A percentile compares a stretch with the other conserved stretches of the same genome.
Conservation (phyloP, 2,113 vertebrate species). For the Gobiocypris rarus region DNA sequence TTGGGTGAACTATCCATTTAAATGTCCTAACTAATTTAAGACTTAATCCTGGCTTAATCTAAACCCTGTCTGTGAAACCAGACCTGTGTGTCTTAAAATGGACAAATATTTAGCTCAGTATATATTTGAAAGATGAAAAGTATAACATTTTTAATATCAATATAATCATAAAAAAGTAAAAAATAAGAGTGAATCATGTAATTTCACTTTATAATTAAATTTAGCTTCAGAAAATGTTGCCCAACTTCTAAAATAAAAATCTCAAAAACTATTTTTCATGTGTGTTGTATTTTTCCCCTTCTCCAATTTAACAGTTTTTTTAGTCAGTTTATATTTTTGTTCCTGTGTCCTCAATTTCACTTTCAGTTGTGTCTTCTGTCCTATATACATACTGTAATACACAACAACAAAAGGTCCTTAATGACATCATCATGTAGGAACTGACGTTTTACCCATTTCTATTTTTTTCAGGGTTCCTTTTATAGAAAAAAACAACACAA, state of each 20-base stretch:
- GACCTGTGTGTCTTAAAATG: too few species aligned
- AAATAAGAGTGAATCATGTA: too few species aligned
- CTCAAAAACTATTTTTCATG: neutral
- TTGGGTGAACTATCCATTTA: too few species aligned
- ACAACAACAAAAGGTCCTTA: neutral
- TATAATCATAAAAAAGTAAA: too few species aligned
- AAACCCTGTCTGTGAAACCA: too few species aligned
- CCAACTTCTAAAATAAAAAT: neutral
- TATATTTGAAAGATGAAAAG: too few species aligned
- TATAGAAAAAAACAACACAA: neutral
- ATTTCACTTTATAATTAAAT: neutral
- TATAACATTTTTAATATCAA: too few species aligned
- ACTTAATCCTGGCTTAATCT: too few species aligned
- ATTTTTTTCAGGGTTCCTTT: neutral
- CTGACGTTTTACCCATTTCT: neutral
- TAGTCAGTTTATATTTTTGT: neutral
- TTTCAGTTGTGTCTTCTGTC: neutral
- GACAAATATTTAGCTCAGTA: too few species aligned
- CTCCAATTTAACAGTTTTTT: too few species aligned
- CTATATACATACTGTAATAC: neutral
- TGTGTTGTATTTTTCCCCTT: neutral
- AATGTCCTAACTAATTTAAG: too few species aligned
- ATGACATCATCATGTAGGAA: neutral
- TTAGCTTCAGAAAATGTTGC: neutral
- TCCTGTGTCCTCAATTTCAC: neutral